These are phyloP conservation scores for Bungarus multicinctus DNA, from an alignment of 2,113 vertebrate genomes.

Conservation along the genomic window DNA sequence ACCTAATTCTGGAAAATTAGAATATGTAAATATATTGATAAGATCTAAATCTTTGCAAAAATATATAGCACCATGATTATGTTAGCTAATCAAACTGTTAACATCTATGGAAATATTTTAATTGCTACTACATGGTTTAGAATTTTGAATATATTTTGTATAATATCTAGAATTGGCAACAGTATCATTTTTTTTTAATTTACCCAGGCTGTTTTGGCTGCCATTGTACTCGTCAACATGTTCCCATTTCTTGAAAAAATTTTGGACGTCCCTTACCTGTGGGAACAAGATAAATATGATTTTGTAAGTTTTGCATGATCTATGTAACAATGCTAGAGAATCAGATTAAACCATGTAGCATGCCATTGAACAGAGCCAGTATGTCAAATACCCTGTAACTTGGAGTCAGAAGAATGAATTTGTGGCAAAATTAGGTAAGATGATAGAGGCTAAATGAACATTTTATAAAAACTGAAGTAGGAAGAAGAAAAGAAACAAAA, in stretches of 20 bases:
- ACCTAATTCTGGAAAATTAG: not conserved
- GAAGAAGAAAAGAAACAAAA: not conserved
- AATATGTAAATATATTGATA: not conserved
- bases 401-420: not conserved
- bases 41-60: constrained; percentile 8
- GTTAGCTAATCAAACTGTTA: not conserved
- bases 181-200: constrained; percentile 13
- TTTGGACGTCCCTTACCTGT: constrained; percentile 55
- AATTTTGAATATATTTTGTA: not conserved
- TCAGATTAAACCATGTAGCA: not conserved
- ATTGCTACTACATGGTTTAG: not conserved
- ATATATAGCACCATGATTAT: not conserved
- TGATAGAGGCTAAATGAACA: not conserved
- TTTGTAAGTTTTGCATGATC: constrained; percentile 53
- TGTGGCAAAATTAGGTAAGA: not conserved
- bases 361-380: not conserved
- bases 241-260: constrained; percentile 58
- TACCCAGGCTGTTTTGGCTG: constrained; percentile 60
- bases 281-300: constrained; percentile 60
- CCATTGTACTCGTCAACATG: constrained; percentile 60
- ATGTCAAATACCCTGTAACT: not conserved
- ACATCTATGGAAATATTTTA: not conserved
- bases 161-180: not conserved
- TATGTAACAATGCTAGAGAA: not conserved
- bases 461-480: not conserved